These are phyloP conservation scores for Drosophila quadrilineata DNA, from an alignment of 1,140 invertebrate genomes.

Conservation along the genomic window DNA sequence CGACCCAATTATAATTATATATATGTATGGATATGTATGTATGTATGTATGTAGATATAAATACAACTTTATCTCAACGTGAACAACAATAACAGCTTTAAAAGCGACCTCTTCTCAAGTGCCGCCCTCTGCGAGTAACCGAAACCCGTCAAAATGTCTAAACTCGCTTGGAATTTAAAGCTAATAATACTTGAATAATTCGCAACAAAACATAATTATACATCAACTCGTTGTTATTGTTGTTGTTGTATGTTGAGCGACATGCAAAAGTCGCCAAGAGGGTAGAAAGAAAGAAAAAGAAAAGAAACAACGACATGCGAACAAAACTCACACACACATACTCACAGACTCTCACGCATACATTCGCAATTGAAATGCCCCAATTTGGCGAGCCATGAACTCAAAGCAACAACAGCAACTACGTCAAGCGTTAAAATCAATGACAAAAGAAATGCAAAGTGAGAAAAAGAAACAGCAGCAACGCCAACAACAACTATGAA, in stretches of 20 bases:
- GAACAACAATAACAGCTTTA: constrained; percentile 6
- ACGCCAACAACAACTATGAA: constrained; percentile 6
- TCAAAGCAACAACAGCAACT: constrained; percentile 56
- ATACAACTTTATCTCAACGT: constrained; percentile 37
- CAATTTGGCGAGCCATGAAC: constrained; percentile 75
- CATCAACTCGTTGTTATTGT: constrained; percentile 33
- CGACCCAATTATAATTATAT: constrained; percentile 53
- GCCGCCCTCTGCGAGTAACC: constrained; percentile 34
- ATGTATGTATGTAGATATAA: too few species aligned
- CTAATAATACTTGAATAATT: constrained; percentile 67
- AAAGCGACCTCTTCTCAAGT: background rate
- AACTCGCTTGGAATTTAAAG: constrained; percentile 24
- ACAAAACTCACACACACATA: constrained; percentile 21
- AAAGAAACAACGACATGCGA: too few species aligned
- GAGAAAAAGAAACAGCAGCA: constrained; percentile 24
- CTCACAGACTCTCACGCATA: constrained; percentile 27
- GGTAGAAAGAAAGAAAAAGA: constrained; percentile 31
- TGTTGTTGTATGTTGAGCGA: constrained; percentile 35
- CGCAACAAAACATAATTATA: constrained; percentile 62
- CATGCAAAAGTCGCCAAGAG: constrained; percentile 34
- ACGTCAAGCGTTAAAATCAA: constrained; percentile 51
- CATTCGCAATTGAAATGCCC: constrained; percentile 65
- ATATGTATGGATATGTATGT: too few species aligned
- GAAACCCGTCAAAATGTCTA: constrained; percentile 64
- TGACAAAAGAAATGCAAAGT: constrained; percentile 58